Conservation (phyloP, 2,113 vertebrate species). For the Spea bombifrons region DNA sequence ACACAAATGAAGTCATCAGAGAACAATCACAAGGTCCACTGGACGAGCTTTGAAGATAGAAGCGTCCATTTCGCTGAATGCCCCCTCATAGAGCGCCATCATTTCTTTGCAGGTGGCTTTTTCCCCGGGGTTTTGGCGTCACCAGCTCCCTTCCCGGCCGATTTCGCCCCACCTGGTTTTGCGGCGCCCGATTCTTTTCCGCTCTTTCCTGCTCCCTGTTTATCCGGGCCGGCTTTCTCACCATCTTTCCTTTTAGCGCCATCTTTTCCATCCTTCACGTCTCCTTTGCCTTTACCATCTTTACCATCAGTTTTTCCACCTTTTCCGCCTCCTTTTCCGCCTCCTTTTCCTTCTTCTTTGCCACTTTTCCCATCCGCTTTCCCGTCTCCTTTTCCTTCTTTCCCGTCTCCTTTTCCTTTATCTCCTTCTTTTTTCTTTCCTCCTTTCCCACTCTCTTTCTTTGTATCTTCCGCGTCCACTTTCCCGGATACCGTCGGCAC, state of each 20-base stretch:
- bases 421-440: slow-evolving; percentile 42
- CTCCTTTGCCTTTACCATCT: neutral
- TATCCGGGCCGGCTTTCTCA: slow-evolving; percentile 12
- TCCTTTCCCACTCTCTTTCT: slow-evolving; percentile 42
- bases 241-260: slow-evolving; percentile 33
- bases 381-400: slow-evolving; percentile 49
- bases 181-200: neutral
- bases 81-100: slow-evolving; percentile 1
- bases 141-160: slow-evolving; percentile 7
- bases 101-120: slow-evolving; percentile 53
- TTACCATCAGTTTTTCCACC: neutral
- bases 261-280: neutral
- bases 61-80: too few species aligned
- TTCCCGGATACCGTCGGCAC: slow-evolving; percentile 51
- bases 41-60: too few species aligned
- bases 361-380: slow-evolving; percentile 50
- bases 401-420: slow-evolving; percentile 49
- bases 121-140: slow-evolving; percentile 54
- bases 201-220: neutral
- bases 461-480: slow-evolving; percentile 50
- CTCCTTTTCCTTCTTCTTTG: neutral
- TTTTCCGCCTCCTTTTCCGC: neutral
- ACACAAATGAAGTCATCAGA: too few species aligned
- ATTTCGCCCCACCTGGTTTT: slow-evolving; percentile 39
- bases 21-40: too few species aligned